These are phyloP conservation scores for Vulpes ferrilata DNA, from an alignment of 2,113 vertebrate genomes.

Conservation along the genomic window DNA sequence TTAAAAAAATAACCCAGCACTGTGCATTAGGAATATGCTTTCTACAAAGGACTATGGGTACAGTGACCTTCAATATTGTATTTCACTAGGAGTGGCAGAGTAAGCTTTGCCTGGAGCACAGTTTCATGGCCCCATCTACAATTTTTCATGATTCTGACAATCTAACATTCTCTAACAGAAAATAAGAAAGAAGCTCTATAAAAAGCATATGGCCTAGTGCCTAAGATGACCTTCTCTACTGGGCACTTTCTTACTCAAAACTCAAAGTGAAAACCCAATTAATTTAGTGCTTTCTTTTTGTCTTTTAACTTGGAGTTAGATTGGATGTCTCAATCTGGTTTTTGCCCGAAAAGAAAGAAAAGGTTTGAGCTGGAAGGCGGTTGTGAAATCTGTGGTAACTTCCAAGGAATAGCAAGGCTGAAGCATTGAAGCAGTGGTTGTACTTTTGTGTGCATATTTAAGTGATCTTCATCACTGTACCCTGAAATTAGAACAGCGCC, in stretches of 20 bases:
- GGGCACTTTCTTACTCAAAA: not conserved
- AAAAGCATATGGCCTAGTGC: not conserved
- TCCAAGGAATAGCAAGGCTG: not conserved
- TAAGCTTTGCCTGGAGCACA: constrained; percentile 21
- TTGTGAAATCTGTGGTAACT: constrained; percentile 9
- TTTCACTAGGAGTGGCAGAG: not conserved
- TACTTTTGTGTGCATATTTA: not conserved
- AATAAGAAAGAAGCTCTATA: not conserved
- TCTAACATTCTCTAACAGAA: constrained; percentile 1
- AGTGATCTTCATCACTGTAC: constrained; percentile 9
- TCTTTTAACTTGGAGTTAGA: not conserved
- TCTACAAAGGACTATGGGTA: not conserved
- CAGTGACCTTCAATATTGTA: not conserved
- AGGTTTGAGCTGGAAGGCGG: not conserved
- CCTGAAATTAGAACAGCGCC: constrained; percentile 37
- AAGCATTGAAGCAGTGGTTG: not conserved
- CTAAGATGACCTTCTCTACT: not conserved
- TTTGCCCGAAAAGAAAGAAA: not conserved
- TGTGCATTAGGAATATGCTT: not conserved
- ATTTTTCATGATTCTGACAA: constrained; percentile 35
- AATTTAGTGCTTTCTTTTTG: not conserved
- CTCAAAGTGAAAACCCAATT: not conserved
- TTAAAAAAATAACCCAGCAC: too few relatives aligned
- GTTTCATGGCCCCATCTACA: not conserved
- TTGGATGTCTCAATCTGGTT: not conserved